A percentile compares a stretch with the other conserved stretches of the same genome.
Evolutionary conservation across 1,140 invertebrate genomes (phyloP).

Genomic region (Dendrolimus kikuchii): DNA sequence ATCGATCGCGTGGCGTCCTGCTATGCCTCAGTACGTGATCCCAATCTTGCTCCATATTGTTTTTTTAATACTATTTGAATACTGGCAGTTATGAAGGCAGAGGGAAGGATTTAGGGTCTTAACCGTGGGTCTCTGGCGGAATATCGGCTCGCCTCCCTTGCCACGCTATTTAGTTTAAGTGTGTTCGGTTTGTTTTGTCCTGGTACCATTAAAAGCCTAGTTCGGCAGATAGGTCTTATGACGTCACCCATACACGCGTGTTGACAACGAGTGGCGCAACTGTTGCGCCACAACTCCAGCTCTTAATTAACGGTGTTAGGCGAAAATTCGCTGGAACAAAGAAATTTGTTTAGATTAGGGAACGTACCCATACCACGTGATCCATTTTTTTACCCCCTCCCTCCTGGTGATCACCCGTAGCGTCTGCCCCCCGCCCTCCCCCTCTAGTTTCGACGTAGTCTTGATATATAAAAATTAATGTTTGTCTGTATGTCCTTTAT

Average conservation of each 20-base stretch:
- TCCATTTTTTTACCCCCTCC: no score
- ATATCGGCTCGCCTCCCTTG: conserved; percentile 56
- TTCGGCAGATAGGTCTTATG: conserved; percentile 15
- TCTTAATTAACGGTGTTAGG: no score
- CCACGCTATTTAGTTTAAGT: conserved; percentile 58
- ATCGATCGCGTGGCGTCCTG: conserved; percentile 28
- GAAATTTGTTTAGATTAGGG: no score
- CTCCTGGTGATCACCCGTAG: no score
- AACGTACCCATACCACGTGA: no score
- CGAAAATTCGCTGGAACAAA: no score
- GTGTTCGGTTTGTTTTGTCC: conserved; percentile 59
- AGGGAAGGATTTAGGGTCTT: conserved; percentile 44
- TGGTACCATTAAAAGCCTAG: conserved; percentile 58
- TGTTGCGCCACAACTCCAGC: conserved; percentile 17
- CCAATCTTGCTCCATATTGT: conserved; percentile 40
- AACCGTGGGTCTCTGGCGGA: conserved; percentile 67
- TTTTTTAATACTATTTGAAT: conserved; percentile 38
- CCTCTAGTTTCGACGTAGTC: no score
- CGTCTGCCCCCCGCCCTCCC: no score
- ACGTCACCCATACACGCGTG: conserved; percentile 43
- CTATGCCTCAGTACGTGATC: conserved; percentile 34
- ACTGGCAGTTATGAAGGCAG: conserved; percentile 32
- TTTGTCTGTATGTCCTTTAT: no score
- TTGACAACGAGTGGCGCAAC: conserved; percentile 18
- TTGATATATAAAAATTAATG: no score